phyloP scores from a whole-genome alignment of 2,797 vertebrate genomes.

The Podarcis siculus region DNA sequence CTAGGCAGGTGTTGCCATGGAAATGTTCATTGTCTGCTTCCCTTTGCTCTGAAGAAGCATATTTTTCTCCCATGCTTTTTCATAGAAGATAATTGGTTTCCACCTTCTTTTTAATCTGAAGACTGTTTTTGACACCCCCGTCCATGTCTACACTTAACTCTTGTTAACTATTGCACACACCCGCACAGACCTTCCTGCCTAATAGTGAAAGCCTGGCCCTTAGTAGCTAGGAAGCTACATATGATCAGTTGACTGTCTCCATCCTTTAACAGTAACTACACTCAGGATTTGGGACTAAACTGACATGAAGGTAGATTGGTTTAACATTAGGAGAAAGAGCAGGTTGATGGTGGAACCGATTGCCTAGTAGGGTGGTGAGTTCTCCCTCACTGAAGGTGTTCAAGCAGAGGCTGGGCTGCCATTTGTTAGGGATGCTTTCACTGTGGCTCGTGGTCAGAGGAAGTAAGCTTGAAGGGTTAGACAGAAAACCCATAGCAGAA shows the following conservation, averaged over 20 bases:
- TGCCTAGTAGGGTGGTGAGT: background rate
- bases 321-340: too few relatives aligned
- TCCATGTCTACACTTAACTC: background rate
- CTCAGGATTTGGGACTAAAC: background rate
- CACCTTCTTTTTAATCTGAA: constrained; percentile 12
- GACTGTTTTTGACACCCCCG: background rate
- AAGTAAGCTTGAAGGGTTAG: too few relatives aligned
- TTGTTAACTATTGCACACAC: background rate
- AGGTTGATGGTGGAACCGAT: background rate
- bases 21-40: constrained; percentile 27
- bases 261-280: background rate
- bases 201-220: background rate
- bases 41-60: constrained; percentile 10
- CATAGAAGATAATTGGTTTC: constrained; percentile 25
- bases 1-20: constrained; percentile 19
- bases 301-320: background rate
- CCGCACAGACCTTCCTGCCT: background rate
- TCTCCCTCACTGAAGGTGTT: background rate
- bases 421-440: background rate
- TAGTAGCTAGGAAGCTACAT: background rate
- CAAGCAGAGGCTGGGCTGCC: background rate
- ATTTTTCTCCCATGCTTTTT: background rate
- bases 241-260: background rate
- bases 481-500: too few relatives aligned
- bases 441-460: too few relatives aligned